Percentiles rank a stretch among this genome's conserved stretches.
phyloP scores from a whole-genome alignment of 2,888 invertebrate genomes.

The Synanthedon tipuliformis region DNA sequence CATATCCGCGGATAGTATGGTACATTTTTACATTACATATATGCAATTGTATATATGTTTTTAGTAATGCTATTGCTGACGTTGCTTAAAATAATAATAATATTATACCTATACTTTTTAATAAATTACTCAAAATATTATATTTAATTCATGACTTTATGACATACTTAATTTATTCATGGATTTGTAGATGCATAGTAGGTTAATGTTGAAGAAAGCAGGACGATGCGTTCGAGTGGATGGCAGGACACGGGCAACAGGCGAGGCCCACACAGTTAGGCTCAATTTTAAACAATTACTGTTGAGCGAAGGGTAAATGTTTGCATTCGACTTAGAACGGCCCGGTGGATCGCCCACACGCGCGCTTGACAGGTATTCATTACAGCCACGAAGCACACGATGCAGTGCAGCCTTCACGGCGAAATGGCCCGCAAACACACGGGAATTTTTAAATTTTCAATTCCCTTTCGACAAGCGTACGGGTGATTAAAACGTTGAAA shows the following conservation, averaged over 20 bases:
- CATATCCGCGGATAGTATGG: too few relatives aligned
- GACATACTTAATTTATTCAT: neutral
- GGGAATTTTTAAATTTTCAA: slow-evolving; percentile 25
- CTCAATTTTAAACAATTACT: slow-evolving; percentile 71
- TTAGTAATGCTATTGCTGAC: too few relatives aligned
- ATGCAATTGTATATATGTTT: too few relatives aligned
- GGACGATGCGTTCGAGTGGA: slow-evolving; percentile 29
- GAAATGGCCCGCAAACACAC: slow-evolving; percentile 18
- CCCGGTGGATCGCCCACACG: slow-evolving; percentile 58
- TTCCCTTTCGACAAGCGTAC: slow-evolving; percentile 9
- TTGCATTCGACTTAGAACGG: slow-evolving; percentile 64
- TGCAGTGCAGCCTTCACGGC: slow-evolving; percentile 7
- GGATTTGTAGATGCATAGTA: slow-evolving; percentile 22
- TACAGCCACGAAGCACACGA: slow-evolving; percentile 52
- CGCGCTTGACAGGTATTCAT: slow-evolving; percentile 67
- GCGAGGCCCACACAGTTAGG: slow-evolving; percentile 66
- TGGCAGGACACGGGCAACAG: slow-evolving; percentile 45
- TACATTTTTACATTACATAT: too few relatives aligned
- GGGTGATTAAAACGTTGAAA: neutral
- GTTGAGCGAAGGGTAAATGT: slow-evolving; percentile 67
- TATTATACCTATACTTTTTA: too few relatives aligned
- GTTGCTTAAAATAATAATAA: too few relatives aligned
- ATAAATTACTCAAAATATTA: too few relatives aligned
- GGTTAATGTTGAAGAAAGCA: slow-evolving; percentile 40
- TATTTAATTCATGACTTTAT: too few relatives aligned